Percentiles rank a stretch among this genome's conserved stretches.
Evolutionary conservation across 2,113 vertebrate genomes (phyloP).

Genomic region (Carettochelys insculpta): DNA sequence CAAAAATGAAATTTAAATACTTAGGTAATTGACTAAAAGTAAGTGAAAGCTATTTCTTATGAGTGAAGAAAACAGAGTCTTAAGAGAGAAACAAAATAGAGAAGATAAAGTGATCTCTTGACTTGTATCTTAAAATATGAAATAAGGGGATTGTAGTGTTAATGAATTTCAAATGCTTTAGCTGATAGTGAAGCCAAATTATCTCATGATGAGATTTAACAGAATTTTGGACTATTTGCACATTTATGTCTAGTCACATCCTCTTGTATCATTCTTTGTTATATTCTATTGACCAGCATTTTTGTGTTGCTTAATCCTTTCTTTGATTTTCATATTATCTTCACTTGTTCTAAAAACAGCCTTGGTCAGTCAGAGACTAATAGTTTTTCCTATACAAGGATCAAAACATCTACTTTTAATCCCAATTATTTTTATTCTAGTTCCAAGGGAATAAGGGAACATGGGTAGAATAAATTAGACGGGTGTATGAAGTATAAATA

Average conservation of each 20-base stretch:
- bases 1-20: conserved; percentile 81
- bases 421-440: neutral
- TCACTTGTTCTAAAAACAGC: neutral
- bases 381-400: accelerated
- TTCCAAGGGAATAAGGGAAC: neutral
- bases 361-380: neutral
- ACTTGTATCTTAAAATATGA: neutral
- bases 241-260: neutral
- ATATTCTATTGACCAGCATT: neutral
- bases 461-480: neutral
- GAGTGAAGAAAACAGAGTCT: conserved; percentile 25
- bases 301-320: neutral
- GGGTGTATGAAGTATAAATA: neutral
- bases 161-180: conserved; percentile 18
- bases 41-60: conserved; percentile 65
- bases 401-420: neutral
- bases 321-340: neutral
- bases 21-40: conserved; percentile 76
- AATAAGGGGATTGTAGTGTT: conserved; percentile 4
- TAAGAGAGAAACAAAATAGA: conserved; percentile 37
- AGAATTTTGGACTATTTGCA: neutral
- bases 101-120: neutral
- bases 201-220: neutral
- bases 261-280: neutral
- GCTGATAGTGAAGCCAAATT: neutral